These are phyloP conservation scores for Triplophysa siluroides DNA, from an alignment of 2,113 vertebrate genomes.

Conservation along the genomic window DNA sequence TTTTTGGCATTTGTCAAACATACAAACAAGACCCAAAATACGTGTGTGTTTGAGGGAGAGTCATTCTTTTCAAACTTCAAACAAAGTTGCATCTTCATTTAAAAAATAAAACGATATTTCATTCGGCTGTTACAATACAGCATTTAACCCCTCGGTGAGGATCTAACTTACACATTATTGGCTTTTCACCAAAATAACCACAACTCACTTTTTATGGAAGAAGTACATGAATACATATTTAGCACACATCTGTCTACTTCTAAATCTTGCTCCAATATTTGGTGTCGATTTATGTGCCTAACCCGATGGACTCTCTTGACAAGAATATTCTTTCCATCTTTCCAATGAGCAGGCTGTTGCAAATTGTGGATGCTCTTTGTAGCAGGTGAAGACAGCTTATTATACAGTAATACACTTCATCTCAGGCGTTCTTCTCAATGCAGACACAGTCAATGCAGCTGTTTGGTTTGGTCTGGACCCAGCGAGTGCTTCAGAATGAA, in stretches of 20 bases:
- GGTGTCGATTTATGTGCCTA: slow-evolving; percentile 30
- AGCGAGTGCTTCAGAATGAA: slow-evolving; percentile 33
- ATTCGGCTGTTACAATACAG: slow-evolving; percentile 63
- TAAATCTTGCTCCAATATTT: slow-evolving; percentile 50
- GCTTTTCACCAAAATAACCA: slow-evolving; percentile 50
- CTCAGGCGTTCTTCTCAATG: background rate
- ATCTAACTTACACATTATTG: slow-evolving; percentile 44
- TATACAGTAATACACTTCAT: slow-evolving; percentile 10
- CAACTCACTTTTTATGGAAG: slow-evolving; percentile 42
- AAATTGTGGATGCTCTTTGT: slow-evolving; percentile 21
- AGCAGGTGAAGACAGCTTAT: slow-evolving; percentile 20
- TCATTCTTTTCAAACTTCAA: slow-evolving; percentile 59
- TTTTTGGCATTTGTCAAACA: slow-evolving; percentile 69
- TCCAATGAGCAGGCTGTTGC: slow-evolving; percentile 15
- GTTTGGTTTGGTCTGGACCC: slow-evolving; percentile 27
- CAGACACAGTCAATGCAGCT: slow-evolving; percentile 1
- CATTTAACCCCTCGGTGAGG: slow-evolving; percentile 49
- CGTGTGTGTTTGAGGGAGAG: slow-evolving; percentile 28
- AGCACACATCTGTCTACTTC: slow-evolving; percentile 2
- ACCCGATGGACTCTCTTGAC: slow-evolving; percentile 4
- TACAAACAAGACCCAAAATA: slow-evolving; percentile 68
- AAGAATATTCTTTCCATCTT: slow-evolving; percentile 4
- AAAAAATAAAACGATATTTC: slow-evolving; percentile 45
- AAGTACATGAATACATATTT: slow-evolving; percentile 44
- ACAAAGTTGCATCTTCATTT: slow-evolving; percentile 54